A percentile compares a stretch with the other conserved stretches of the same genome.
Evolutionary conservation across 1,140 invertebrate species (phyloP).

Genomic region (Heliconius nattereri): DNA sequence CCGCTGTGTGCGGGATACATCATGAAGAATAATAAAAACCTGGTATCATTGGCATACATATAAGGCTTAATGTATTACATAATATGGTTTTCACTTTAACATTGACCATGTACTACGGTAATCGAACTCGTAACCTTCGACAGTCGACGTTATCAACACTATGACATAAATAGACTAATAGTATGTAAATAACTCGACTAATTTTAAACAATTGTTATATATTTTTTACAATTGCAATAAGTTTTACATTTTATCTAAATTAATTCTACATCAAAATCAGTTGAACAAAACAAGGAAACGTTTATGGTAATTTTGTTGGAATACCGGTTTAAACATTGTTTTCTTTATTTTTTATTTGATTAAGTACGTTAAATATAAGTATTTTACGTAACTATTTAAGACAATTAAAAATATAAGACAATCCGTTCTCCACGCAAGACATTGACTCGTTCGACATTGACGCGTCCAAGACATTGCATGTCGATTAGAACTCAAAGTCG

Average conservation of each 20-base stretch:
- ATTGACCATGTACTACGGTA: background rate
- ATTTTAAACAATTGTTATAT: background rate
- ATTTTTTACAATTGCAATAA: background rate
- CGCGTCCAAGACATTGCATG: too few species aligned
- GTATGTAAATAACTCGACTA: background rate
- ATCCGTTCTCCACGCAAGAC: too few species aligned
- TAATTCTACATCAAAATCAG: background rate
- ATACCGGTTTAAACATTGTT: slow-evolving; percentile 13
- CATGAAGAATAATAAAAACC: too few species aligned
- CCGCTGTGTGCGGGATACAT: too few species aligned
- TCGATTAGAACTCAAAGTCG: too few species aligned
- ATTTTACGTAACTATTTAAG: too few species aligned
- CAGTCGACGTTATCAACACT: background rate
- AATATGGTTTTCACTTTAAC: background rate
- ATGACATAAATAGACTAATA: background rate
- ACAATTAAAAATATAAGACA: too few species aligned
- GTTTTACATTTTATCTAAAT: background rate
- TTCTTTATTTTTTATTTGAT: background rate
- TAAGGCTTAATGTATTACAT: background rate
- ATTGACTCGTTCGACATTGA: too few species aligned
- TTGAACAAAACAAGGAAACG: slow-evolving; percentile 16
- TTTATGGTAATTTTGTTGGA: slow-evolving; percentile 22
- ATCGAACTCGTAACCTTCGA: background rate
- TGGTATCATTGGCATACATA: background rate
- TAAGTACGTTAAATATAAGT: too few species aligned